Evolutionary conservation across 2,888 invertebrate genomes (phyloP).

Genomic region (Poecilobothrus nobilitatus): DNA sequence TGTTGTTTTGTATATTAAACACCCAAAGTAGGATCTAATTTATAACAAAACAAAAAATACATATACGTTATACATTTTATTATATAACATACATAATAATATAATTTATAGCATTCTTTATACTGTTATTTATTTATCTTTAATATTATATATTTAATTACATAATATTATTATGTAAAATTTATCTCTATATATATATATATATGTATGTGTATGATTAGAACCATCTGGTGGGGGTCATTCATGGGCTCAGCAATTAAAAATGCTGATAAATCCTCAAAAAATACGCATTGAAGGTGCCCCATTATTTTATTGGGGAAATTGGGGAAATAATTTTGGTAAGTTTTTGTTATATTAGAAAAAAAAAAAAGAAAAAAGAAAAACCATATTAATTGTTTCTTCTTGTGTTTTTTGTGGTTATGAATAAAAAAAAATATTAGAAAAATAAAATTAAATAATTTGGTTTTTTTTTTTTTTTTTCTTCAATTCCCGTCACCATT

Average conservation of each 20-base stretch:
- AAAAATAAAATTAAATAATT: no score
- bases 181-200: not conserved
- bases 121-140: not conserved
- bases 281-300: slow-evolving; percentile 8
- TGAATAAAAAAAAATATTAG: not conserved
- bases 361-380: not conserved
- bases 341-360: not conserved
- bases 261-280: slow-evolving; percentile 9
- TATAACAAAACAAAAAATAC: no score
- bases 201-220: slow-evolving; percentile 9
- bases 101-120: no score
- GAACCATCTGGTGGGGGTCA: slow-evolving; percentile 8
- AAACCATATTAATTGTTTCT: not conserved
- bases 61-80: no score
- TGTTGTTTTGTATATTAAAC: no score
- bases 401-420: not conserved
- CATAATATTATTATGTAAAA: not conserved
- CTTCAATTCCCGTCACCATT: no score
- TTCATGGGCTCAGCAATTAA: slow-evolving; percentile 10
- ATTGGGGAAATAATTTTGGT: slow-evolving; percentile 9
- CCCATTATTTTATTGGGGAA: slow-evolving; percentile 8
- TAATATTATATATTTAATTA: not conserved
- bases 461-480: no score
- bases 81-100: no score
- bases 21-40: no score